Evolutionary conservation across 2,888 invertebrate species (phyloP).

Genomic region (Cactoblastis cactorum): DNA sequence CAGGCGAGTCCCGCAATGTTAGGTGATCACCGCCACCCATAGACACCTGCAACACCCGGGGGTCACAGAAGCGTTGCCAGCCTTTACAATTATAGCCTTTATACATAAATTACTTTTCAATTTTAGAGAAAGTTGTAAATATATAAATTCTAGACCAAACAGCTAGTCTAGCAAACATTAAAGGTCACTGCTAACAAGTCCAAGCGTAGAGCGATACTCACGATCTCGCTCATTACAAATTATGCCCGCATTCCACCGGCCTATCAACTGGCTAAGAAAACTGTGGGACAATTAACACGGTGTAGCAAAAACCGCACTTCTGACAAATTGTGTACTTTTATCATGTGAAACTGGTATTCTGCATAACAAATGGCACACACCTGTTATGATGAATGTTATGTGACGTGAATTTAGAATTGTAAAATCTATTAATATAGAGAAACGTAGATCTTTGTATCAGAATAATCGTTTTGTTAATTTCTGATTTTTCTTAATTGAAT

Average conservation of each 20-base stretch:
- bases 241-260: constrained; percentile 72
- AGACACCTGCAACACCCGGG: too few relatives aligned
- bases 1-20: too few relatives aligned
- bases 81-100: too few relatives aligned
- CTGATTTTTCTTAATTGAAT: neutral
- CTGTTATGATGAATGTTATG: constrained; percentile 3
- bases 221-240: constrained; percentile 77
- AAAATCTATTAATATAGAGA: neutral
- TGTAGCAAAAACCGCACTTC: constrained; percentile 56
- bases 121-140: too few relatives aligned
- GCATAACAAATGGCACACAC: constrained; percentile 2
- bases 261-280: constrained; percentile 55
- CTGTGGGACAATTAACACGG: constrained; percentile 56
- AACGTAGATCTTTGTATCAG: too few relatives aligned
- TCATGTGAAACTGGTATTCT: constrained; percentile 7
- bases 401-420: neutral
- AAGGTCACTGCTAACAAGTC: constrained; percentile 40
- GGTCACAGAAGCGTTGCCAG: too few relatives aligned
- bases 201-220: constrained; percentile 71
- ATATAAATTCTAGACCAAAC: neutral
- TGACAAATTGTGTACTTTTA: constrained; percentile 47
- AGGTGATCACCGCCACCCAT: too few relatives aligned
- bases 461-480: too few relatives aligned
- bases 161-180: neutral
- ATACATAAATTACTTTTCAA: too few relatives aligned